Evolutionary conservation across 1,140 invertebrate species (phyloP), one percentile per base, ranked within the genome.

Genomic region (Batillaria attramentaria): DNA sequence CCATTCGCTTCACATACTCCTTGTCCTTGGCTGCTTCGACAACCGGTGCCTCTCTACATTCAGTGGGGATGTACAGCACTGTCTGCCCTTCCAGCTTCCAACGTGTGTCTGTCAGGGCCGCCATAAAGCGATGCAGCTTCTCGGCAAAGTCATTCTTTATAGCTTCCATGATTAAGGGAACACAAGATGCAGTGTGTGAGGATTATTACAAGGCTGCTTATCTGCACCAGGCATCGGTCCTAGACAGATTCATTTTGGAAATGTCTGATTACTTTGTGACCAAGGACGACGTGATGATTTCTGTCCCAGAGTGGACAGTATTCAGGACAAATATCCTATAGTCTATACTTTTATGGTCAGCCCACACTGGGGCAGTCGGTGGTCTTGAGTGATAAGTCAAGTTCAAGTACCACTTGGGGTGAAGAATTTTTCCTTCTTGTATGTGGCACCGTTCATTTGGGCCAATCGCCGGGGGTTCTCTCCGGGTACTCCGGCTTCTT

Each of bases 41-140:
- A 39, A 91, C 89, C n/a, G 87, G 91, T 70, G 93, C 91, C 72
- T 93, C 89, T 28, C 91, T 91, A 5, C 93, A 94, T 88, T 96
- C 95, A 60, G 92, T 91, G 5, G 96, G 96, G 80, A 97, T 94
- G 91, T 96, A 97, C 18, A 97, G 91, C 4, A 96, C 93, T 0
- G 95, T 96, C 79, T 96, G 93, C 13, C 95, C 95, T 31, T 94
- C 93, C 91, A 96, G 93, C 91, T 96, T 96, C 91, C 95, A 95
- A 86, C 95, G 93, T 73, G 95, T 92, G 86, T 96, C 95, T 0
- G 95, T 97, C 68, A 97, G 87, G 82, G 94, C 94, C 0, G 94
- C 93, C 69, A 97, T 90, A 88, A 96, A 96, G 75, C 93, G 94
- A 86, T 97, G 94, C 72, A 97, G 86, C 78, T 94, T 93, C 0